A percentile compares a stretch with the other conserved stretches of the same genome.
These are phyloP conservation scores for Percopsis omiscomaycus DNA, from an alignment of 2,797 vertebrate species.

Conservation along the genomic window DNA sequence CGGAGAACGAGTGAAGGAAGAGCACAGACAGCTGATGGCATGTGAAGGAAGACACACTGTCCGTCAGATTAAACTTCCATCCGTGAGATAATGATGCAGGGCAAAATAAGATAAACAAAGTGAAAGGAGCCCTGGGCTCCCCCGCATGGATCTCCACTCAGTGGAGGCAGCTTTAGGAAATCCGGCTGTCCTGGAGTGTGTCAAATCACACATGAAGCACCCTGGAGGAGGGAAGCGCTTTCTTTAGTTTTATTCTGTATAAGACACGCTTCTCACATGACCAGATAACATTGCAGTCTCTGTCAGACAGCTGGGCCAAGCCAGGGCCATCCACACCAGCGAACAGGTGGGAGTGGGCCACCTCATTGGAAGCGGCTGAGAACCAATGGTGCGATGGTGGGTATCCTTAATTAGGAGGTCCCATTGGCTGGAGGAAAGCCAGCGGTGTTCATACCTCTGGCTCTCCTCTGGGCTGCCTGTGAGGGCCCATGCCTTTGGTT, in stretches of 20 bases:
- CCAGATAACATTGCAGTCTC: conserved; percentile 58
- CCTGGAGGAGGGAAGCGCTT: conserved; percentile 42
- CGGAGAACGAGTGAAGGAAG: conserved; percentile 7
- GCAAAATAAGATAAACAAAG: conserved; percentile 75
- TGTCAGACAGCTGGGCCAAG: conserved; percentile 61
- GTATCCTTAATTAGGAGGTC: conserved; percentile 15
- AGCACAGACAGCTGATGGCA: conserved; percentile 51
- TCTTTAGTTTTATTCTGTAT: conserved; percentile 55
- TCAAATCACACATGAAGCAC: conserved; percentile 57
- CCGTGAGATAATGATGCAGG: conserved; percentile 57
- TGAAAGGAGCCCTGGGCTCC: conserved; percentile 29
- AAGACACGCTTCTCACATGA: conserved; percentile 74
- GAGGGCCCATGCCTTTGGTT: conserved; percentile 30
- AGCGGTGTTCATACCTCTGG: conserved; percentile 26
- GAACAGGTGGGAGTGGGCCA: conserved; percentile 70
- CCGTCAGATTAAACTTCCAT: conserved; percentile 55
- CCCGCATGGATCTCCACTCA: conserved; percentile 39
- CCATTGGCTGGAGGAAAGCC: conserved; percentile 30
- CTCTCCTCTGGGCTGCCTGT: conserved; percentile 4
- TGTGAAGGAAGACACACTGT: conserved; percentile 49
- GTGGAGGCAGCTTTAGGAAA: conserved; percentile 56
- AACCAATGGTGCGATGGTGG: conserved; percentile 32
- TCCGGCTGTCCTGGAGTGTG: conserved; percentile 60
- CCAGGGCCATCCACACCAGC: conserved; percentile 20
- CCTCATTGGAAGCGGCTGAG: conserved; percentile 37